phyloP scores from a whole-genome alignment of 1,140 invertebrate genomes.

The Trichonephila inaurata region DNA sequence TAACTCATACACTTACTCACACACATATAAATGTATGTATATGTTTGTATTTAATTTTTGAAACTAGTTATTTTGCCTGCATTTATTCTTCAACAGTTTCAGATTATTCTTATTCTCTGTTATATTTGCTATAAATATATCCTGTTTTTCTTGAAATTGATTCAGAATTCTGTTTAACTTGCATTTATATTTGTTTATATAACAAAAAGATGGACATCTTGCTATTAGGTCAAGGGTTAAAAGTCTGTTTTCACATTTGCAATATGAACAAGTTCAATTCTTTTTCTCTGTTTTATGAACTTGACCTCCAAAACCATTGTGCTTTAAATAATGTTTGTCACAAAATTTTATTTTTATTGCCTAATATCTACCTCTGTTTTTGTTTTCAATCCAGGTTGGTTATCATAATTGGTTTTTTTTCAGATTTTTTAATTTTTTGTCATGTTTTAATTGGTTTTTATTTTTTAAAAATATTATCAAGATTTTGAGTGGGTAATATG shows the following conservation, averaged over 20 bases:
- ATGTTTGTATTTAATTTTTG: too few relatives aligned
- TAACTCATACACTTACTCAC: too few relatives aligned
- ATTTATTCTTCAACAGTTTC: too few relatives aligned
- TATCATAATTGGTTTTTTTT: too few relatives aligned
- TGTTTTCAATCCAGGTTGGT: conserved; percentile 34
- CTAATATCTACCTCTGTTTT: not conserved
- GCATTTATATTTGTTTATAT: not conserved
- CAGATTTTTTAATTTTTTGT: not conserved
- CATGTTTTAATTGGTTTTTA: too few relatives aligned
- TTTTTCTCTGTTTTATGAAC: not conserved
- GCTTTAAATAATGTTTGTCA: not conserved
- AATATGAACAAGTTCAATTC: not conserved
- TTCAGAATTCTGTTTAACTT: not conserved
- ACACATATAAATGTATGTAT: too few relatives aligned
- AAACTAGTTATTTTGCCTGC: too few relatives aligned
- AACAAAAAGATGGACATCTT: not conserved
- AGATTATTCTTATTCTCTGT: too few relatives aligned
- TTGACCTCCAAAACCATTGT: not conserved
- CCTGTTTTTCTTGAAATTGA: not conserved
- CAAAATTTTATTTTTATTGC: conserved; percentile 24
- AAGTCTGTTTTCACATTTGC: not conserved
- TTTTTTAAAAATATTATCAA: too few relatives aligned
- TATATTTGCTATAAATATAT: too few relatives aligned
- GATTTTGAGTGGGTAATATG: too few relatives aligned
- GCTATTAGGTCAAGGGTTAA: conserved; percentile 4